Conservation (phyloP, 1,140 invertebrate genomes). For the Drosophila triauraria region DNA sequence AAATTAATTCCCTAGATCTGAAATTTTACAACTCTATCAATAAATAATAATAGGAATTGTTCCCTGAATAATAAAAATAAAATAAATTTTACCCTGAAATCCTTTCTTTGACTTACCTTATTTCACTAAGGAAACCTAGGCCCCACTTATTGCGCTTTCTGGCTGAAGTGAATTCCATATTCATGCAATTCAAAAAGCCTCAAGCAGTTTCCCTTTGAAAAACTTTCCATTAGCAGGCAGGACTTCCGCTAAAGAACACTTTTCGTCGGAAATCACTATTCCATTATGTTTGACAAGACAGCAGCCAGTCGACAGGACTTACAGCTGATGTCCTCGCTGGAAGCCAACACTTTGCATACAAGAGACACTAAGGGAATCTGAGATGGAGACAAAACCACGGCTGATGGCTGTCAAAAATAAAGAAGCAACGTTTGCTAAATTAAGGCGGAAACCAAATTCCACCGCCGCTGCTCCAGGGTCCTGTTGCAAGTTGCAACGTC, state of each 20-base stretch:
- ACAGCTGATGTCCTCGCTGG: constrained; percentile 26
- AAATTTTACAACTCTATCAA: no score
- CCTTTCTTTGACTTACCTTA: no score
- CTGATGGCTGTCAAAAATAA: constrained; percentile 65
- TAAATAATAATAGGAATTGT: neutral
- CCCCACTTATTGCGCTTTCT: neutral
- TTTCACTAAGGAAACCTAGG: neutral
- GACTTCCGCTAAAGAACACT: constrained; percentile 13
- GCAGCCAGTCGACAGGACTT: neutral
- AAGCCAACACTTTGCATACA: constrained; percentile 41
- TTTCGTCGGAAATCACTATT: constrained; percentile 11
- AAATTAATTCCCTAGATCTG: neutral
- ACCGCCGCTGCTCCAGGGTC: constrained; percentile 12
- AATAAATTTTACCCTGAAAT: no score
- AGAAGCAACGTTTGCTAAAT: constrained; percentile 79
- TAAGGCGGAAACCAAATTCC: constrained; percentile 73
- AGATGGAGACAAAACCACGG: constrained; percentile 22
- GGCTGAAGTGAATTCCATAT: constrained; percentile 4
- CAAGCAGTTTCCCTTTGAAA: constrained; percentile 3
- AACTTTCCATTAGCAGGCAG: constrained; percentile 25
- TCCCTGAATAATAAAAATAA: neutral
- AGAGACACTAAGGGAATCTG: constrained; percentile 29
- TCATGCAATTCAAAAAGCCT: neutral
- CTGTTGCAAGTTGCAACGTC: constrained; percentile 58
- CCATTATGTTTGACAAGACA: constrained; percentile 31